Percentiles rank a stretch among this genome's conserved stretches.
phyloP scores from a whole-genome alignment of 2,797 vertebrate genomes.

The Xiphophorus birchmanni region DNA sequence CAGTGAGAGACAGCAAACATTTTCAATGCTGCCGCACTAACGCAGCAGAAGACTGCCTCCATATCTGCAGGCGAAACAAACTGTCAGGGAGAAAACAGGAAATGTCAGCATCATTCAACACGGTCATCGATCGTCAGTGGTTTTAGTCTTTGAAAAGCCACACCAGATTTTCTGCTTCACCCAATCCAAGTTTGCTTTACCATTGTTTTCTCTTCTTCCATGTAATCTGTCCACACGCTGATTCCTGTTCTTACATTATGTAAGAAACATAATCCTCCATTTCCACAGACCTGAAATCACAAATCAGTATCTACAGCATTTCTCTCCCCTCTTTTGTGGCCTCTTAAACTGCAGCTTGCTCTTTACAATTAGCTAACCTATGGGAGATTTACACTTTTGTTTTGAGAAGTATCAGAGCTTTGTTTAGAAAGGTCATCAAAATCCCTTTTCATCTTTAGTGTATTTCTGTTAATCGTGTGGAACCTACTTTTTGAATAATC shows the following conservation, averaged over 20 bases:
- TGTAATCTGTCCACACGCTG: not conserved
- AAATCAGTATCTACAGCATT: not conserved
- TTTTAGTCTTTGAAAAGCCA: conserved; percentile 4
- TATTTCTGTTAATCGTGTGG: not conserved
- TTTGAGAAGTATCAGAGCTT: not conserved
- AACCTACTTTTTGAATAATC: not conserved
- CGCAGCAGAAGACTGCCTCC: not conserved
- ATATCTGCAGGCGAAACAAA: not conserved
- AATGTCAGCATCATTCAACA: not conserved
- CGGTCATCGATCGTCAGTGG: not conserved
- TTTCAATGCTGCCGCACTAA: not conserved
- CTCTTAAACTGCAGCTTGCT: not conserved
- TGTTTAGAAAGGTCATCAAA: not conserved
- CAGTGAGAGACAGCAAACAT: not conserved
- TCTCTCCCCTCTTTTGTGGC: not conserved
- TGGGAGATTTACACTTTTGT: not conserved
- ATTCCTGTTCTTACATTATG: conserved; percentile 3
- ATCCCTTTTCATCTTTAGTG: not conserved
- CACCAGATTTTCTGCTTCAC: conserved; percentile 1
- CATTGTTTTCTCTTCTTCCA: not conserved
- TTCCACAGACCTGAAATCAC: conserved; percentile 4
- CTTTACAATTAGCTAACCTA: not conserved
- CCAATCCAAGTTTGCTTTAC: not conserved
- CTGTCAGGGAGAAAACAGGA: not conserved
- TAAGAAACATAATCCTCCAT: conserved; percentile 5